These are phyloP conservation scores for Caenorhabditis becei DNA, from an alignment of 2,888 invertebrate species.

Conservation along the genomic window DNA sequence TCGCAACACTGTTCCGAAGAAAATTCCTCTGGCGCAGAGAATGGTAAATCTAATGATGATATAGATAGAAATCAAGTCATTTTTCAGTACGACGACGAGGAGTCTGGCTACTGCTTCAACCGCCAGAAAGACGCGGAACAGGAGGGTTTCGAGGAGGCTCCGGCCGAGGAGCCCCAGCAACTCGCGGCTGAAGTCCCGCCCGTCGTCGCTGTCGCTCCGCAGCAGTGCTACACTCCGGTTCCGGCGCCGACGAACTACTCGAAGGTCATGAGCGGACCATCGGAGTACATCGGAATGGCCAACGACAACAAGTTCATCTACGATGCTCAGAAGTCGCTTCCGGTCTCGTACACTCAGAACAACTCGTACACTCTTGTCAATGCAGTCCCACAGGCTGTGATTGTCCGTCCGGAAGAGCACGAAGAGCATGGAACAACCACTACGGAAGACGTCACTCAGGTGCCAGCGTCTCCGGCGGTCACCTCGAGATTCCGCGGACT, in stretches of 20 bases:
- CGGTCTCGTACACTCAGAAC: slow-evolving; percentile 26
- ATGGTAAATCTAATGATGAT: slow-evolving; percentile 7
- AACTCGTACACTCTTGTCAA: slow-evolving; percentile 37
- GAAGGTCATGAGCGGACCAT: slow-evolving; percentile 38
- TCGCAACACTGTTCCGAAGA: not conserved
- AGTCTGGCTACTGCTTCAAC: slow-evolving; percentile 56
- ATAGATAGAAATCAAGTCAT: not conserved
- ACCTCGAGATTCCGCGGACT: slow-evolving; percentile 51
- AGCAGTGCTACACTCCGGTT: slow-evolving; percentile 22
- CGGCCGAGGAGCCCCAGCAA: slow-evolving; percentile 8
- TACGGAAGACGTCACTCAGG: slow-evolving; percentile 56
- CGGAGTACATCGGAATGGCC: slow-evolving; percentile 60
- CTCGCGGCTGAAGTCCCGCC: not conserved
- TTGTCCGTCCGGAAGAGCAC: not conserved
- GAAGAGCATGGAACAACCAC: slow-evolving; percentile 34
- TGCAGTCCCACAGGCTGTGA: slow-evolving; percentile 4
- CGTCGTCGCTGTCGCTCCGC: not conserved
- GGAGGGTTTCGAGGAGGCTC: slow-evolving; percentile 3
- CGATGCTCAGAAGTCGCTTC: slow-evolving; percentile 35
- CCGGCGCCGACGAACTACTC: slow-evolving; percentile 33
- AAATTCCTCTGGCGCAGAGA: slow-evolving; percentile 29
- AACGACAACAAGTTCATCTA: slow-evolving; percentile 60
- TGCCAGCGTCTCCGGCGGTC: slow-evolving; percentile 51
- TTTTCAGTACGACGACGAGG: slow-evolving; percentile 54
- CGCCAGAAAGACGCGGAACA: slow-evolving; percentile 22